Evolutionary conservation across 2,113 vertebrate genomes (phyloP).

Genomic region (Thomomys bottae): DNA sequence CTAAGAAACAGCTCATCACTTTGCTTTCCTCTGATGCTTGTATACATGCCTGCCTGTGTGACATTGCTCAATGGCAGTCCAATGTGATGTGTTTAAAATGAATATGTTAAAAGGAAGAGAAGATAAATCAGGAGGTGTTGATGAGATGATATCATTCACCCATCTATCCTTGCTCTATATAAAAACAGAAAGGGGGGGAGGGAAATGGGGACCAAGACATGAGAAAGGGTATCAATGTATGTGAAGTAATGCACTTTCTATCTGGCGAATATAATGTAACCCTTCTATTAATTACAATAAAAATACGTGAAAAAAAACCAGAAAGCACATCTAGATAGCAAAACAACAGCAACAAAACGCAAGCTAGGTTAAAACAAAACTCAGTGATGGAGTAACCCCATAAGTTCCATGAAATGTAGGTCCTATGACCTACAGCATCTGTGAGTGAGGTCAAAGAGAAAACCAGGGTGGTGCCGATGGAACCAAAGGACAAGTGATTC

Average conservation of each 20-base stretch:
- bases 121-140: not conserved
- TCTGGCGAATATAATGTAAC: too few relatives aligned
- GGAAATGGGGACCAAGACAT: too few relatives aligned
- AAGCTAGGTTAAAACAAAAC: not conserved
- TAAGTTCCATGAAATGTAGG: not conserved
- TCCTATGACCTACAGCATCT: too few relatives aligned
- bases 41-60: not conserved
- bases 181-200: slow-evolving; percentile 26
- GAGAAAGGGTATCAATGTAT: too few relatives aligned
- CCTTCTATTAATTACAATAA: too few relatives aligned
- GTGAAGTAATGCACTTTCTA: too few relatives aligned
- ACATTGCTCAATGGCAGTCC: not conserved
- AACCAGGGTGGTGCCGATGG: not conserved
- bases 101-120: slow-evolving; percentile 11
- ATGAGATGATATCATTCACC: not conserved
- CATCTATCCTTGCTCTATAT: not conserved
- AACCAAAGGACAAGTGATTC: not conserved
- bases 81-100: not conserved
- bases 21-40: not conserved
- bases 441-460: too few relatives aligned
- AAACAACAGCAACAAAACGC: not conserved
- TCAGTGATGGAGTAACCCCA: not conserved
- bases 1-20: not conserved
- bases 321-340: not conserved
- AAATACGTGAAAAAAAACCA: too few relatives aligned